Evolutionary conservation across 2,888 invertebrate species (phyloP).

Genomic region (Itoplectis maculator): DNA sequence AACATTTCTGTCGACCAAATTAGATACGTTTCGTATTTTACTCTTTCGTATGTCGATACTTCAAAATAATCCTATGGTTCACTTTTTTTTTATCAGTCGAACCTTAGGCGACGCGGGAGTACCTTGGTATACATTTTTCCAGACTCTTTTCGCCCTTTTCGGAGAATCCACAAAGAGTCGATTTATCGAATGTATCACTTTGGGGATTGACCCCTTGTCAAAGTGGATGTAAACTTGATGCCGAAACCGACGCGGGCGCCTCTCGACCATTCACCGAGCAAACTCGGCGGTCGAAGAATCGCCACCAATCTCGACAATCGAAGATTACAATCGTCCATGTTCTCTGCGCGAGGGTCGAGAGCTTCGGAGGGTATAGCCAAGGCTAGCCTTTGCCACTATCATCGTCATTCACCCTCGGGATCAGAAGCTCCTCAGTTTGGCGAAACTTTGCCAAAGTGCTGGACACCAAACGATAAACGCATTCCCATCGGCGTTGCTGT

Average conservation of each 20-base stretch:
- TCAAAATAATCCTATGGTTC: not conserved
- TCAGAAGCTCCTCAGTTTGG: slow-evolving; percentile 26
- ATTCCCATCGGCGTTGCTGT: slow-evolving; percentile 22
- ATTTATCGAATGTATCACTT: slow-evolving; percentile 6
- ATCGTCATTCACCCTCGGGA: slow-evolving; percentile 33
- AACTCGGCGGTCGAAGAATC: slow-evolving; percentile 5
- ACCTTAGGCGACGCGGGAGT: not conserved
- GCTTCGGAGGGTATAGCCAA: not conserved
- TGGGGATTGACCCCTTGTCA: not conserved
- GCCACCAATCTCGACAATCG: slow-evolving; percentile 5
- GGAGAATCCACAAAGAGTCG: not conserved
- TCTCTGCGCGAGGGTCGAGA: not conserved
- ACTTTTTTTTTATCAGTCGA: not conserved
- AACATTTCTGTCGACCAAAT: too few relatives aligned
- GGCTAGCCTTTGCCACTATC: not conserved
- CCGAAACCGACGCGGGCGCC: not conserved
- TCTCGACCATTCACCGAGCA: not conserved
- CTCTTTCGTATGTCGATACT: not conserved
- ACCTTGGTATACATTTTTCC: not conserved
- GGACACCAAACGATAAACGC: slow-evolving; percentile 45
- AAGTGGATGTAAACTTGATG: slow-evolving; percentile 8
- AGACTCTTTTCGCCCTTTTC: not conserved
- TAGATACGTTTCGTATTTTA: too few relatives aligned
- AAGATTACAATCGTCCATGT: slow-evolving; percentile 31
- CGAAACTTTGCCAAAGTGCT: slow-evolving; percentile 39